phyloP scores from a whole-genome alignment of 2,113 vertebrate genomes.

The Strigops habroptila region DNA sequence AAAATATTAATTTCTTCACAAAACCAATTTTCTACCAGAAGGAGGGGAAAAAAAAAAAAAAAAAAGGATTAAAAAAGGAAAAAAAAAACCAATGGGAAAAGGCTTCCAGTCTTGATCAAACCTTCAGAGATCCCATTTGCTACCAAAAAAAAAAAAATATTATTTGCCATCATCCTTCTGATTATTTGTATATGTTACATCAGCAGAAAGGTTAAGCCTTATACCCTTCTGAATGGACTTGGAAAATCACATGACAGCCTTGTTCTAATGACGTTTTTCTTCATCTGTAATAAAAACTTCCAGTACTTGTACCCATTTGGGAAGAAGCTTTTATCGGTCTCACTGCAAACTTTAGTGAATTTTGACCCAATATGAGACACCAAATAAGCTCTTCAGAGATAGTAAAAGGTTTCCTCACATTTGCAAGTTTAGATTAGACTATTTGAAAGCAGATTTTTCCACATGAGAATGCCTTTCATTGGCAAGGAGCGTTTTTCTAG shows the following conservation, averaged over 20 bases:
- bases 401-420: not conserved
- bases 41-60: not conserved
- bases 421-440: not conserved
- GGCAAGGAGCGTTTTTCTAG: not conserved
- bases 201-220: not conserved
- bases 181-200: not conserved
- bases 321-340: not conserved
- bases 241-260: not conserved
- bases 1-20: not conserved
- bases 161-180: not conserved
- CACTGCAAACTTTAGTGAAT: not conserved
- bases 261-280: not conserved
- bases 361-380: not conserved
- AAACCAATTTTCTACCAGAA: not conserved
- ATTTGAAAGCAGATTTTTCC: not conserved
- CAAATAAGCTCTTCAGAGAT: not conserved
- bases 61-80: not conserved
- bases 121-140: not conserved
- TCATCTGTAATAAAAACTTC: not conserved
- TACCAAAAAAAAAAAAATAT: not conserved
- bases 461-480: not conserved
- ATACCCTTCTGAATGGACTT: not conserved
- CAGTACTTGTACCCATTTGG: not conserved
- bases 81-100: not conserved
- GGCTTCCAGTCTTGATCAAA: not conserved